These are phyloP conservation scores for Vanessa cardui DNA, from an alignment of 2,888 invertebrate species.

Conservation along the genomic window DNA sequence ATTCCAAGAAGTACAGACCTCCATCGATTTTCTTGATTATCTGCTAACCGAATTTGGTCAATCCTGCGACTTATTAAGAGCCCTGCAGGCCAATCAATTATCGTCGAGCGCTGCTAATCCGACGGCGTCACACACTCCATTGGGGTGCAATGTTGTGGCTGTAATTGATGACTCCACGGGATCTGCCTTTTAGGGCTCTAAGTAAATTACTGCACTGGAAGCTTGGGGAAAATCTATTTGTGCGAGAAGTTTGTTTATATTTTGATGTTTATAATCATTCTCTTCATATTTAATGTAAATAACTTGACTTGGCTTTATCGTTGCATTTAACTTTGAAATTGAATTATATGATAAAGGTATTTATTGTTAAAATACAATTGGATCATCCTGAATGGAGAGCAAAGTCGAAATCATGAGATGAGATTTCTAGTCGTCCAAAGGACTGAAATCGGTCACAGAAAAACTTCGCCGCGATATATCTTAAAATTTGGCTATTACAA, in stretches of 20 bases:
- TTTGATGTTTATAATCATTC: too few relatives aligned
- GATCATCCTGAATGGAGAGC: too few relatives aligned
- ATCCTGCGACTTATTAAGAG: constrained; percentile 5
- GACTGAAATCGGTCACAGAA: not conserved
- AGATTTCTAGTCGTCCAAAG: too few relatives aligned
- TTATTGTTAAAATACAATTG: too few relatives aligned
- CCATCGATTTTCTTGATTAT: constrained; percentile 4
- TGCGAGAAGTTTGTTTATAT: not conserved
- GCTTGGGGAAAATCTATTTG: constrained; percentile 12
- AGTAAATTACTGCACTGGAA: constrained; percentile 24
- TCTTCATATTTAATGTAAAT: too few relatives aligned
- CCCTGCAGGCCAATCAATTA: constrained; percentile 28
- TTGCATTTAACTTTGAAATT: too few relatives aligned
- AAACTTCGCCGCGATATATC: too few relatives aligned
- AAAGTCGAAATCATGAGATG: too few relatives aligned
- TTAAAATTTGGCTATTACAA: too few relatives aligned
- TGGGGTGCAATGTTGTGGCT: constrained; percentile 22
- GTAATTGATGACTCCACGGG: constrained; percentile 27
- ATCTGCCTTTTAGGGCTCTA: constrained; percentile 27
- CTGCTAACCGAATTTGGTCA: constrained; percentile 5
- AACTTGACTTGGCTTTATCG: too few relatives aligned
- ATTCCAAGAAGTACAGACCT: not conserved
- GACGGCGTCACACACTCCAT: constrained; percentile 25
- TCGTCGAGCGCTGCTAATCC: constrained; percentile 30
- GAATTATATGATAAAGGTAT: too few relatives aligned